Base-by-base conservation (phyloP, 2,113 vertebrate genomes). In the Sinocyclocheilus anophthalmus region DNA sequence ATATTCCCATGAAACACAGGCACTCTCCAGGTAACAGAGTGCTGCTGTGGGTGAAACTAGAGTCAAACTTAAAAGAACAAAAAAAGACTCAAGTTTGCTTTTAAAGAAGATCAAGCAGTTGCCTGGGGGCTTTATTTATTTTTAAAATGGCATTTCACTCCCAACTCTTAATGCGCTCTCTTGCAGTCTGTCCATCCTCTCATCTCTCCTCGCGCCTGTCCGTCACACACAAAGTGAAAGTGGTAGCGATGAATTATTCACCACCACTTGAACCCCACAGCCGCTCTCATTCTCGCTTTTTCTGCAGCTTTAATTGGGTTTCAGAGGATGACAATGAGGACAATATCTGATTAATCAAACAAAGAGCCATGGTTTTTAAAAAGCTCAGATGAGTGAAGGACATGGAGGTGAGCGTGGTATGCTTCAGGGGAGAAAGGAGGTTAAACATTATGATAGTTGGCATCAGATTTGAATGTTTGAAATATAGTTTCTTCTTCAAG, bases 211-310 rank as follows among this genome's bases (percentile, higher is more conserved):
- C 86, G 42, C 72, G 73, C 73, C 76, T 87, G 90, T 87, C 67
- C 22, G 57, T 84, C 53, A 7, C 30, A 72, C 73, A 80, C 59
- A 85, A 65, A 83, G 81, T 81, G 70, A 82, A 78, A 72, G 84
- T 82, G 70, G 67, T 78, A 82, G 73, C 11, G 61, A 88, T 93
- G 90, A 93, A 93, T 93, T 92, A 93, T 93, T 93, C 91, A 94
- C 89, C 81, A 78, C 81, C 83, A 86, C 88, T 92, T 92, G 89
- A 90, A 88, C 87, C 65, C 73, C 55, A 22, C 11, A 39, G 55
- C 61, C 20, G 10, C 88, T 50, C 33, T 88, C 33, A 33, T 76
- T 26, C 48, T 45, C 14, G 24, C 24, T 76, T 63, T 75, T 81
- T 48, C 26, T 37, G 37, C 72, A 50, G 57, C 20, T 89, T 73